phyloP scores from a whole-genome alignment of 2,888 invertebrate genomes.

The Melieria crassipennis region DNA sequence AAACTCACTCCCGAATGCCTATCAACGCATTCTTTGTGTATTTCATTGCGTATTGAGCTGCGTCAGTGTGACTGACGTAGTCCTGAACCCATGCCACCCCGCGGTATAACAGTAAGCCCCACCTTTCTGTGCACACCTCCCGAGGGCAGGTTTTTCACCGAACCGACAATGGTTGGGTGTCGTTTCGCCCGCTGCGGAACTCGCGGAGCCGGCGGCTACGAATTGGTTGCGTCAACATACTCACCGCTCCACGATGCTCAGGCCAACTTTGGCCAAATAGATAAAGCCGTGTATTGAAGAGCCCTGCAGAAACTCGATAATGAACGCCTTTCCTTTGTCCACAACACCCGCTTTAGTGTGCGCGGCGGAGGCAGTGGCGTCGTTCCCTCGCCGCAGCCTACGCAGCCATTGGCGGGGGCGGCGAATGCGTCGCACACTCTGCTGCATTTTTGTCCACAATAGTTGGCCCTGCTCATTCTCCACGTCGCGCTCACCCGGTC shows the following conservation, averaged over 20 bases:
- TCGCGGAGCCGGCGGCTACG: neutral
- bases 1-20: too few relatives aligned
- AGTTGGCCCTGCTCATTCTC: neutral
- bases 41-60: too few relatives aligned
- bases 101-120: too few relatives aligned
- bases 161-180: neutral
- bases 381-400: conserved; percentile 12
- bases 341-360: conserved; percentile 33
- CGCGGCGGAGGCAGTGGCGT: conserved; percentile 5
- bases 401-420: conserved; percentile 37
- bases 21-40: too few relatives aligned
- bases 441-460: neutral
- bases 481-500: conserved; percentile 13
- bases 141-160: too few relatives aligned
- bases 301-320: conserved; percentile 61
- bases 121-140: too few relatives aligned
- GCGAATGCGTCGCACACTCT: conserved; percentile 19
- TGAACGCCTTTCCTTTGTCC: conserved; percentile 55
- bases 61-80: too few relatives aligned
- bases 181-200: neutral
- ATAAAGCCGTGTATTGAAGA: conserved; percentile 64
- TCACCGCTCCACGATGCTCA: conserved; percentile 63
- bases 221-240: conserved; percentile 26
- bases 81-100: too few relatives aligned
- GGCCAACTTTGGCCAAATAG: conserved; percentile 62